Evolutionary conservation across 2,888 invertebrate genomes (phyloP), one percentile per base, ranked within the genome.

Genomic region (Acrocera orbiculus): DNA sequence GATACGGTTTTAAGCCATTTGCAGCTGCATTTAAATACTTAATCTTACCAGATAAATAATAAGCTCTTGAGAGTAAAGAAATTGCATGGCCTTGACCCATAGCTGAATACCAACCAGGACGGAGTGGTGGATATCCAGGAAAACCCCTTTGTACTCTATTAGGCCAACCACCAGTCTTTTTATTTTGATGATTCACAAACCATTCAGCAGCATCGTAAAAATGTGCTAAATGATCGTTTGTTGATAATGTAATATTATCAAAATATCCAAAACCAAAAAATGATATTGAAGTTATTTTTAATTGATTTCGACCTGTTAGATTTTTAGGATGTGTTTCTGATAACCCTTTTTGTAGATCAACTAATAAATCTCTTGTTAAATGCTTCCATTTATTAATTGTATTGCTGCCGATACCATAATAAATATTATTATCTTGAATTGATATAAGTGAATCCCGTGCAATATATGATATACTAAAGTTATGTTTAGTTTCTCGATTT

Each of bases 11-110:
- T 33, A 89, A 66, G 28, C 85, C 95, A 42, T 73, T 67, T 23
- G 74, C 60, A 2, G 95, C 95, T 1, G 89, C 77, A 35, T 73
- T 69, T 42, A 95, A 65, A 60, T 89, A 96, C 28, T 66, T 56
- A 36, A 64, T 62, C 51, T 79, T 75, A 1, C 79, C 79, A 16
- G 86, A 86, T 54, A 76, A 76, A 61, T 78, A 67, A 62, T 79
- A 92, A 1, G 95, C 95, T 45, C 98, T 69, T 1, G 87, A 73
- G 32, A 98, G 66, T n/a, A 96, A 72, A 0, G 95, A 95, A 46
- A 98, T 81, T 16, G 79, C 87, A 60, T 98, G 96, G 0, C 98
- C 96, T 57, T 98, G 96, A 3, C 89, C 92, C 98, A 98, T 98
- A 1, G 95, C 89, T 0, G 93, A 95, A 56, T 90, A 81, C 92